Evolutionary conservation across 2,113 vertebrate genomes (phyloP).

Genomic region (Bufo gargarizans): DNA sequence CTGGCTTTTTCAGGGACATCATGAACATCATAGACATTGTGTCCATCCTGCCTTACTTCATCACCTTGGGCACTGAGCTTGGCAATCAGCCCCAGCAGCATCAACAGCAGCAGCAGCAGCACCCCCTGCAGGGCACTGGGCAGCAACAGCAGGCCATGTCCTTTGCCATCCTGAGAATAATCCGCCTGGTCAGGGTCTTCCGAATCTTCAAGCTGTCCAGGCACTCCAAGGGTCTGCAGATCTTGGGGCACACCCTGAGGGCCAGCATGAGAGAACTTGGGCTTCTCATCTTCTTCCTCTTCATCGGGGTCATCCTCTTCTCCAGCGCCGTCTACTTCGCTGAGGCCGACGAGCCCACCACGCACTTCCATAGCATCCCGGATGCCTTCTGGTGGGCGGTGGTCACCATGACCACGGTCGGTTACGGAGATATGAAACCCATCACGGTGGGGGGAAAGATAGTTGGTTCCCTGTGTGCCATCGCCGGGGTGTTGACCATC

Average conservation of each 20-base stretch:
- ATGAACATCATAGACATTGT: conserved; percentile 99
- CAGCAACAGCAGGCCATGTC: conserved; percentile 96
- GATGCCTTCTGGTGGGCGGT: conserved; percentile 99
- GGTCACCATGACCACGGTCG: conserved; percentile 98
- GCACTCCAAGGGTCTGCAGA: conserved; percentile 98
- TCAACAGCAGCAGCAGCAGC: conserved; percentile 63
- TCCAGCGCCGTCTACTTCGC: conserved; percentile 98
- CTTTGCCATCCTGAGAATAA: conserved; percentile 96
- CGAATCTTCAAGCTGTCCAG: conserved; percentile 98
- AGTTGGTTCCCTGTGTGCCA: conserved; percentile 96
- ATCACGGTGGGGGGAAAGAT: conserved; percentile 98
- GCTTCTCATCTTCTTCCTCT: conserved; percentile 97
- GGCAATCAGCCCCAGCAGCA: conserved; percentile 80
- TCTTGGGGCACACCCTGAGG: conserved; percentile 94
- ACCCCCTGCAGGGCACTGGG: conserved; percentile 66
- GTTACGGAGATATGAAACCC: conserved; percentile 99
- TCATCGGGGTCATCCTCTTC: conserved; percentile 97
- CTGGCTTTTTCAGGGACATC: conserved; percentile 94
- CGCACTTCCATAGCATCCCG: conserved; percentile 98
- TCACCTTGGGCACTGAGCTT: conserved; percentile 95
- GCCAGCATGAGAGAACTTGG: conserved; percentile 98
- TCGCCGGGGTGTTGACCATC: conserved; percentile 96
- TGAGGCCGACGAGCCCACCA: conserved; percentile 92
- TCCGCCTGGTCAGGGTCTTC: conserved; percentile 94
- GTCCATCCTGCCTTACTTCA: conserved; percentile 99